Base-by-base conservation (phyloP, 2,797 vertebrate genomes). In the Threskiornis aethiopicus region DNA sequence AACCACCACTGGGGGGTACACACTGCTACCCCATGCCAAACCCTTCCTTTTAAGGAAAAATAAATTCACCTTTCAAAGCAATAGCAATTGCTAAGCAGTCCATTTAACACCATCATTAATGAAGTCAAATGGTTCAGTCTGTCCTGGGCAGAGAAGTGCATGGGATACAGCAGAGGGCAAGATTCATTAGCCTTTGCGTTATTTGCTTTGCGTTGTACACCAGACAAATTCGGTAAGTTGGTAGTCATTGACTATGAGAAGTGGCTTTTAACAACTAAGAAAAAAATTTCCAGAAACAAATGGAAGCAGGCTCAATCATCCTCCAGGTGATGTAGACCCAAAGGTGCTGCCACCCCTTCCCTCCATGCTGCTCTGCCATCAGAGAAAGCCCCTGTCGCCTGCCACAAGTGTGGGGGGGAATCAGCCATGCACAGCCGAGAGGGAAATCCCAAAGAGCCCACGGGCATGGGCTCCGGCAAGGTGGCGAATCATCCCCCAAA, bases 121-220 rank as follows among this genome's bases (percentile, higher is more conserved):
- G 3, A 16, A 64, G 31, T 14, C 66, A 79, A 75, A 54, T 3
- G 15, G 19, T 47, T 42, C 25, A 11, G 49, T 7, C n/a, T 37
- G 2, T 20, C 54, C 54, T 10, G 11, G 33, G 42, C 20, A 72
- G 70, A 81, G 35, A 67, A 77, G 39, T 3, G 9, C 39, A 20
- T 0, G 0, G 22, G 59, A 26, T 10, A 26, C 0, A 7, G 47
- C 46, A 51, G n/a, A 33, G 37, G 33, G 13, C 41, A 51, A 39
- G 13, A 55, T 28, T 35, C 41, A 14, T 55, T 16, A 41, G 24
- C 19, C 21, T 26, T 37, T 21, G 15, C 4, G 13, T 42, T 64
- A 16, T 37, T 65, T 41, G 33, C 31, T 89, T 66, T 25, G 29
- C 2, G 2, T 24, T 31, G 46, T 19, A 20, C 70, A 44, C 10